Conservation (phyloP, 1,140 invertebrate species). For the Onthophagus taurus region DNA sequence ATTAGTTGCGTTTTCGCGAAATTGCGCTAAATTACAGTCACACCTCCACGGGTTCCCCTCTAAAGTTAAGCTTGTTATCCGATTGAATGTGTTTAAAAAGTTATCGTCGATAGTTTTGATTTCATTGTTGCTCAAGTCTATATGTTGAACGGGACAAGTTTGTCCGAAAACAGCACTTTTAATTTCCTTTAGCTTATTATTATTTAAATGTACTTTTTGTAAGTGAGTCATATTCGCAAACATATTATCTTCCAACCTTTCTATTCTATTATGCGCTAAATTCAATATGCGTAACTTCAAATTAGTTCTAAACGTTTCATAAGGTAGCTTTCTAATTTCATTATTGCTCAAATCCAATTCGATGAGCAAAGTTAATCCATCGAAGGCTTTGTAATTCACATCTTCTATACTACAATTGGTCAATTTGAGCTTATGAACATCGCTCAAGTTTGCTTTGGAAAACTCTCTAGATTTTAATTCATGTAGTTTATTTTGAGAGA, state of each 20-base stretch:
- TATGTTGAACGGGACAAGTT: conserved; percentile 51
- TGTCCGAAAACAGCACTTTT: conserved; percentile 62
- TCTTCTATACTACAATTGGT: conserved; percentile 59
- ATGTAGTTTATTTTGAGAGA: conserved; percentile 60
- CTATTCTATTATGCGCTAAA: conserved; percentile 63
- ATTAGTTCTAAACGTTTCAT: conserved; percentile 60
- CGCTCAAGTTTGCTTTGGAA: conserved; percentile 54
- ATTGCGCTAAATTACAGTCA: conserved; percentile 70
- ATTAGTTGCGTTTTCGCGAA: conserved; percentile 65
- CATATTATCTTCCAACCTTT: conserved; percentile 58
- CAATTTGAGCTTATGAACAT: conserved; percentile 71
- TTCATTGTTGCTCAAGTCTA: conserved; percentile 64
- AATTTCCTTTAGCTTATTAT: conserved; percentile 62
- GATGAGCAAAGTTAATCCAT: conserved; percentile 65
- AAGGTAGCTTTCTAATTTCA: conserved; percentile 54
- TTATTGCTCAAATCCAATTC: conserved; percentile 79
- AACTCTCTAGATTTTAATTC: conserved; percentile 60
- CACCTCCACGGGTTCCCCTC: conserved; percentile 81
- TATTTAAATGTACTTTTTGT: conserved; percentile 64
- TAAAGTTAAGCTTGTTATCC: conserved; percentile 64
- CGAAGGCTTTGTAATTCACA: conserved; percentile 63
- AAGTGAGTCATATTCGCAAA: conserved; percentile 66
- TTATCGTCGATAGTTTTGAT: conserved; percentile 40
- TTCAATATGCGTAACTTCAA: conserved; percentile 57
- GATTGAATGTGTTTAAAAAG: conserved; percentile 41